Evolutionary conservation across 2,797 vertebrate species (phyloP).

Genomic region (Sebastes cheni): DNA sequence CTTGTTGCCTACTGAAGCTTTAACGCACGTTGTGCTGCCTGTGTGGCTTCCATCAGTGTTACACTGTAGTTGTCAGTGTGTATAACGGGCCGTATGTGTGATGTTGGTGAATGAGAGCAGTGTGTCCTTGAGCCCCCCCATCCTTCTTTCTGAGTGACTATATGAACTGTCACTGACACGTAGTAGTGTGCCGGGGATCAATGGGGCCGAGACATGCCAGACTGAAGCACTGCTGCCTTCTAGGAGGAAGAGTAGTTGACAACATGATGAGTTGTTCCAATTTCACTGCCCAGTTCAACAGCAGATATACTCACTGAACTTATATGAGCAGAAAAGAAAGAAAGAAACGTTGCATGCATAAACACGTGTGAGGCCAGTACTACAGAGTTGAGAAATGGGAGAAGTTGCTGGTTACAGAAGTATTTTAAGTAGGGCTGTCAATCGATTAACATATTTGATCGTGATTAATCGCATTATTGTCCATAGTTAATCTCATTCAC

Average conservation of each 20-base stretch:
- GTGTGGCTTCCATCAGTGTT: conserved; percentile 26
- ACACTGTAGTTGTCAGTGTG: conserved; percentile 33
- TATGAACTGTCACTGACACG: conserved; percentile 37
- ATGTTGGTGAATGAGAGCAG: conserved; percentile 21
- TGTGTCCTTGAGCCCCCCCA: conserved; percentile 32
- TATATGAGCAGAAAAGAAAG: neutral
- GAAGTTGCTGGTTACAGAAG: neutral
- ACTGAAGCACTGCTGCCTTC: conserved; percentile 14
- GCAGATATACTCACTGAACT: neutral
- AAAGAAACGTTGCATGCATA: neutral
- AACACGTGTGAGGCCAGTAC: neutral
- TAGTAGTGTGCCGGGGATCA: conserved; percentile 14
- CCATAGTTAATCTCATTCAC: too few relatives aligned
- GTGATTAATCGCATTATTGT: too few relatives aligned
- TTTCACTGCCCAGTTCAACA: neutral
- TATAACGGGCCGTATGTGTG: conserved; percentile 20
- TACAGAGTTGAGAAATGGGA: neutral
- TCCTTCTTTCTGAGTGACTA: conserved; percentile 21
- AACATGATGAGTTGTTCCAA: neutral
- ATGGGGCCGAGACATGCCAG: neutral
- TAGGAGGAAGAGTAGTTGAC: conserved; percentile 27
- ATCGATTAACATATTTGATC: too few relatives aligned
- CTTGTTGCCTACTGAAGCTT: neutral
- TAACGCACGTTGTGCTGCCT: neutral
- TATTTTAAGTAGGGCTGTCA: too few relatives aligned